A percentile compares a stretch with the other conserved stretches of the same genome.
Conservation (phyloP, 2,797 vertebrate species). For the Syndactyla subalaris region DNA sequence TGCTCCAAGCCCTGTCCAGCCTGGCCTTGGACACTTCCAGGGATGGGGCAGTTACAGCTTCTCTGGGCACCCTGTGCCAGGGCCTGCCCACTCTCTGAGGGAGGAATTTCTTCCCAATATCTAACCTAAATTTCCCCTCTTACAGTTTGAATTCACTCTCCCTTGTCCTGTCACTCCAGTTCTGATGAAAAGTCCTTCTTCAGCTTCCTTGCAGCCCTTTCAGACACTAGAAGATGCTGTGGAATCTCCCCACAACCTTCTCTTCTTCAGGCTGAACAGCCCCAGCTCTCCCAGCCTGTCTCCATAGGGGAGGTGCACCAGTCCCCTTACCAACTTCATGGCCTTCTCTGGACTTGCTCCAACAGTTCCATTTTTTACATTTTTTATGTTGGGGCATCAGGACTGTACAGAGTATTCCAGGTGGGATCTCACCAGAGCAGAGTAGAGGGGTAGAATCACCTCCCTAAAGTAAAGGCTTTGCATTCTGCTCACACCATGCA, state of each 20-base stretch:
- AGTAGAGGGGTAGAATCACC: background rate
- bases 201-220: no score
- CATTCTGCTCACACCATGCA: background rate
- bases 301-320: background rate
- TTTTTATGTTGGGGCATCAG: background rate
- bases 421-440: background rate
- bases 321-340: background rate
- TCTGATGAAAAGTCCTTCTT: background rate
- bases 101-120: background rate
- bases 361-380: no score
- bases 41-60: background rate
- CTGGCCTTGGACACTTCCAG: background rate
- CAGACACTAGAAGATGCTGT: no score
- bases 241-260: no score
- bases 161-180: background rate
- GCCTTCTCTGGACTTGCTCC: background rate
- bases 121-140: background rate
- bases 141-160: background rate
- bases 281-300: background rate
- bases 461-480: background rate
- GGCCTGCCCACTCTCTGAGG: background rate
- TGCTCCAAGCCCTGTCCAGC: background rate
- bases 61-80: background rate
- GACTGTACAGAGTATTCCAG: background rate
- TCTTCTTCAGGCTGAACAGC: background rate